phyloP scores from a whole-genome alignment of 1,140 invertebrate genomes.

The Philaenus spumarius region DNA sequence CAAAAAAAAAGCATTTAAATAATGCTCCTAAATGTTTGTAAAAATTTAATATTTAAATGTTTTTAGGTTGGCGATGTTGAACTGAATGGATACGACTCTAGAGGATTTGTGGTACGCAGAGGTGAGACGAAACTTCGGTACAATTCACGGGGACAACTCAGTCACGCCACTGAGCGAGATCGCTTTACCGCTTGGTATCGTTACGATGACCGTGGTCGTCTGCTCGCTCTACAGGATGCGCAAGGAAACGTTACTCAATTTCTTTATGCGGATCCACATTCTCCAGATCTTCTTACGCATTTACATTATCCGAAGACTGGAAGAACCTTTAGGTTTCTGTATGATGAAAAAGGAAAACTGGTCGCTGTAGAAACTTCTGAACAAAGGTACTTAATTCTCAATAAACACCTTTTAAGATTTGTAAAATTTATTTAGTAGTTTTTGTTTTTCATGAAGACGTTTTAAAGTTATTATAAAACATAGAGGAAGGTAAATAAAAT shows the following conservation, averaged over 20 bases:
- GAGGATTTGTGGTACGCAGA: slow-evolving; percentile 83
- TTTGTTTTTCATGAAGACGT: too few species aligned
- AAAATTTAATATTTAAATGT: too few species aligned
- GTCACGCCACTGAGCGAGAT: slow-evolving; percentile 80
- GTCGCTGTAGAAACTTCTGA: slow-evolving; percentile 77
- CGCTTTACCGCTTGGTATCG: slow-evolving; percentile 90
- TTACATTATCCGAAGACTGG: slow-evolving; percentile 84
- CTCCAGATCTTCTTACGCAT: slow-evolving; percentile 73
- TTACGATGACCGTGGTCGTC: slow-evolving; percentile 81
- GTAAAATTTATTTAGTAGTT: too few species aligned
- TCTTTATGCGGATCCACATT: slow-evolving; percentile 84
- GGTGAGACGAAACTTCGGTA: slow-evolving; percentile 89
- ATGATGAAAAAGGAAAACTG: slow-evolving; percentile 76
- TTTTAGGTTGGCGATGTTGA: slow-evolving; percentile 79
- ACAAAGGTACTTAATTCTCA: too few species aligned
- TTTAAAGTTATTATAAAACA: too few species aligned
- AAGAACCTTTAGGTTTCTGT: slow-evolving; percentile 75
- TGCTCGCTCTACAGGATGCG: slow-evolving; percentile 82
- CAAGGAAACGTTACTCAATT: slow-evolving; percentile 89
- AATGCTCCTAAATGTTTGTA: too few species aligned
- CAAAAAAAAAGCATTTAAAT: too few species aligned
- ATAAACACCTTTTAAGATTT: too few species aligned
- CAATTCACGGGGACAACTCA: slow-evolving; percentile 85
- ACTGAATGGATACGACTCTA: slow-evolving; percentile 82
- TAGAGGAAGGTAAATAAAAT: too few species aligned